Evolutionary conservation across 2,888 invertebrate species (phyloP), one percentile per base, ranked within the genome.

Genomic region (Seira musarum): DNA sequence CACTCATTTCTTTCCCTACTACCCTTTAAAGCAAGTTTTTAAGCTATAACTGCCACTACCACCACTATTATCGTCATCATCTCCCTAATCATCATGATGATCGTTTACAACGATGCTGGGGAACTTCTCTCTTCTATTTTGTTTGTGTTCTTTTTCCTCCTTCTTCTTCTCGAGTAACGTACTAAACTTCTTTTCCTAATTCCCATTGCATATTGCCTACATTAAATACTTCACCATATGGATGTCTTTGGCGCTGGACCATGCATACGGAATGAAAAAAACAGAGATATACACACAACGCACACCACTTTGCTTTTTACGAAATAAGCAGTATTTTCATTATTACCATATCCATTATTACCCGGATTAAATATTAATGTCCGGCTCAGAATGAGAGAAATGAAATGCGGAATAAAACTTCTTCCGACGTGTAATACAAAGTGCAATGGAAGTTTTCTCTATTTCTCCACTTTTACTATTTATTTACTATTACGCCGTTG

Each of bases 341-440:
- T 61, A 66, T 65, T 71, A 66, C 71, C 60, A 74, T 66, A 71
- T 71, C 70, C 78, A 65, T 72, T 60, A 71, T 66, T 69, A 63
- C 77, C 70, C 57, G 61, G 71, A 60, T 71, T 71, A 71, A 71
- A 63, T 71, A 71, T 57, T 77, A 71, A 71, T 71, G 78, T 67
- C 60, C 69, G 69, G 24, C 57, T 74, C 66, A 74, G 68, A 68
- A 77, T 65, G 30, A 70, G 46, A 69, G 22, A 69, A 76, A 76
- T 76, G 76, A 68, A 76, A 76, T 69, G 40, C 13, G 40, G 40
- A 40, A 40, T 40, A 40, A 40, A n/a, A n/a, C n/a, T n/a, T n/a
- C n/a, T n/a, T n/a, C n/a, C n/a, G n/a, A n/a, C n/a, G n/a, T n/a
- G n/a, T n/a, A n/a, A n/a, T n/a, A n/a, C n/a, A n/a, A n/a, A n/a